These are phyloP conservation scores for Scarus forsteni DNA, from an alignment of 2,797 vertebrate genomes.

Conservation along the genomic window DNA sequence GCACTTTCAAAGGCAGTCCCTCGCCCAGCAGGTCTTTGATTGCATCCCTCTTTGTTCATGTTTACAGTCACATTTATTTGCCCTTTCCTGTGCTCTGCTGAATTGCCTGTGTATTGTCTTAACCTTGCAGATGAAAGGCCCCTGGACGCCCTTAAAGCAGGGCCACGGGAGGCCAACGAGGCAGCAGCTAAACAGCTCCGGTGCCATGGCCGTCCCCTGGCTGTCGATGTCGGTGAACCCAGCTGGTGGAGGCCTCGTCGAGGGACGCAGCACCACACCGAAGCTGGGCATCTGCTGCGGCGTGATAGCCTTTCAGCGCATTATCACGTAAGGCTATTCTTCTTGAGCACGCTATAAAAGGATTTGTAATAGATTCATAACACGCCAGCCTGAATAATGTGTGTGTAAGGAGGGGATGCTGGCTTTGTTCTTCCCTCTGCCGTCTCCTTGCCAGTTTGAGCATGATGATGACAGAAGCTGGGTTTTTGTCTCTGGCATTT, in stretches of 20 bases:
- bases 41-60: constrained; percentile 19
- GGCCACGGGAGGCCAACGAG: constrained; percentile 44
- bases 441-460: constrained; percentile 48
- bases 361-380: constrained; percentile 73
- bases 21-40: constrained; percentile 31
- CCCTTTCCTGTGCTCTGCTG: constrained; percentile 29
- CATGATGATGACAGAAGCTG: constrained; percentile 39
- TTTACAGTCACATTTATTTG: constrained; percentile 52
- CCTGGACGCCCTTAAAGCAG: constrained; percentile 39
- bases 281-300: constrained; percentile 66
- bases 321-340: constrained; percentile 64
- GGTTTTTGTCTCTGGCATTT: constrained; percentile 41
- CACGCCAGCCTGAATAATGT: constrained; percentile 56
- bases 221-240: constrained; percentile 64
- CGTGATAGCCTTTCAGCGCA: constrained; percentile 68
- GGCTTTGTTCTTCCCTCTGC: constrained; percentile 52
- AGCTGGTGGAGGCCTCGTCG: constrained; percentile 63
- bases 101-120: constrained; percentile 53
- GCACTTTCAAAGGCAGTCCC: constrained; percentile 9
- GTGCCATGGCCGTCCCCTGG: constrained; percentile 55
- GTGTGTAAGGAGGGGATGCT: constrained; percentile 14
- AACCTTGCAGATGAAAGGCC: constrained; percentile 54
- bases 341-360: constrained; percentile 60
- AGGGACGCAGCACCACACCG: constrained; percentile 58
- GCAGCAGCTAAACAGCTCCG: constrained; percentile 46